Base-by-base conservation (phyloP, 2,888 invertebrate species). In the Seira sanloemensis region DNA sequence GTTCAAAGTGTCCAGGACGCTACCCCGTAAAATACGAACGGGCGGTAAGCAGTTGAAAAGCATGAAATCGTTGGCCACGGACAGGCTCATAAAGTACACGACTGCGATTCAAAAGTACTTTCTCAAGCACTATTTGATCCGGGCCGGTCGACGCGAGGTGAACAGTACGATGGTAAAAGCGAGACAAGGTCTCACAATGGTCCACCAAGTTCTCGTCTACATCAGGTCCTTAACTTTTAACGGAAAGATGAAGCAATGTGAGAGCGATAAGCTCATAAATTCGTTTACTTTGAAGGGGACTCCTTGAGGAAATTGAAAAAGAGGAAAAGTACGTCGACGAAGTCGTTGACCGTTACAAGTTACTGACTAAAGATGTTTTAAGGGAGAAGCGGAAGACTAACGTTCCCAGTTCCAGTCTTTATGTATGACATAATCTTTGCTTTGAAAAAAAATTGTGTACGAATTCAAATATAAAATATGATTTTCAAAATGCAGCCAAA, bases 191-290 rank as follows among this genome's bases (percentile, higher is more conserved):
- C 77, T 88, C 1, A 73, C 78, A 0, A 87, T 88, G 88, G 87
- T 87, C 4, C 88, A 88, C 65, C 88, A 88, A 69, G 21, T 87
- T 18, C 84, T 88, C 9, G 82, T 88, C 66, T 88, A 87, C 50
- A 66, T 87, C 25, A 86, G 84, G 87, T 87, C 54, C 24, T n/a
- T 19, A 67, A 67, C 27, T 54, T 46, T 66, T 25, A 69, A 54
- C 69, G 18, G 24, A 2, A 54, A 16, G 26, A 2, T 27, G 21
- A 76, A 50, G 21, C 26, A 26, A 67, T 26, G 21, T 79, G 54
- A 62, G 12, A 18, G n/a, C n/a, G n/a, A 74, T 4, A 25, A 24
- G 19, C 23, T 18, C 21, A 37, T 21, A 23, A 2, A 74, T 46
- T 71, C 23, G 24, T 12, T 37, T n/a, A n/a, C 25, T 46, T 65